Base-by-base conservation (phyloP, 2,113 vertebrate genomes). In the Ursus arctos region DNA sequence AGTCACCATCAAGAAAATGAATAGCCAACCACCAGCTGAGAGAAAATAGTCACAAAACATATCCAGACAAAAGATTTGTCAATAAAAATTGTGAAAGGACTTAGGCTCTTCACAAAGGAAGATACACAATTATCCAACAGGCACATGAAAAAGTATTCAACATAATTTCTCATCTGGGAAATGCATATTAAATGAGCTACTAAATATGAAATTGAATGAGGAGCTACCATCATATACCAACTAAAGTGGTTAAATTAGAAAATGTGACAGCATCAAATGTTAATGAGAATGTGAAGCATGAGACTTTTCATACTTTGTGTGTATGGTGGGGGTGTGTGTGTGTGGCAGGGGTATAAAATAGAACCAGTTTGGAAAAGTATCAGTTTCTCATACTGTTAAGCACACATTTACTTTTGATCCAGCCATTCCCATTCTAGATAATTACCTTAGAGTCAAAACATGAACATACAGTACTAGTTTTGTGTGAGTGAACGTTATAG, bases 31-130 rank as follows among this genome's bases (percentile, higher is more conserved):
- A 63, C 7, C 13, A 2, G 43, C 67, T 36, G 33, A 85, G 51
- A 69, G 71, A 76, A 77, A 86, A 93, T 77, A 93, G 51, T 53
- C n/a, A 71, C 19, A 57, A 82, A 82, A 69, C 49, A 69, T 86
- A 85, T 53, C 57, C 43, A 12, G n/a, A 85, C 43, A 77, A 53
- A 76, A 31, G 16, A 63, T 5, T 33, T 33, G 19, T 14, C 90
- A 93, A 53, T 65, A 77, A 86, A 76, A 76, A 63, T 76, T 63
- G 57, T 49, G 47, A 55, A 33, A 93, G 69, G 18, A 86, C 24
- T 85, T 53, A 43, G 28, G 67, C n/a, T 81, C 22, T 67, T 91
- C 33, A 67, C 61, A 19, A 91, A 90, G 31, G 57, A 90, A 67
- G 11, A 80, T 40, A 14, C 3, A 33, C n/a, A 67, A 55, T 9